phyloP scores from a whole-genome alignment of 2,888 invertebrate species.

The Drosophila incognita region DNA sequence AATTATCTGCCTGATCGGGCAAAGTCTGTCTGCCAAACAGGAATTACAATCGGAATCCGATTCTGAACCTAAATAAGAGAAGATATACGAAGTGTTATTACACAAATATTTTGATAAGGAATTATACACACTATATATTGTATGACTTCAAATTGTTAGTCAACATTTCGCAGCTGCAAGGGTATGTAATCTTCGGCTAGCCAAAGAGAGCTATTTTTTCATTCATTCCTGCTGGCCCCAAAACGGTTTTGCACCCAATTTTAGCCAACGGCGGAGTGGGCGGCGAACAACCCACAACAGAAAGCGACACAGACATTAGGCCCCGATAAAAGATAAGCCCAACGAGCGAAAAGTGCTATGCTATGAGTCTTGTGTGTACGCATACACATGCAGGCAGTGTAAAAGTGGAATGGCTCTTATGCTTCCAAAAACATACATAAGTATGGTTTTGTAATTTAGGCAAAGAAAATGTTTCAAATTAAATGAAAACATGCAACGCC shows the following conservation, averaged over 20 bases:
- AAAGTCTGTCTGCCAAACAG: not conserved
- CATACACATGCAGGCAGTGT: slow-evolving; percentile 2
- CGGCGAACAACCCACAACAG: slow-evolving; percentile 12
- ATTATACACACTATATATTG: not conserved
- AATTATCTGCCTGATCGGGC: not conserved
- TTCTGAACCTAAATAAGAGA: not conserved
- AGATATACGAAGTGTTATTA: not conserved
- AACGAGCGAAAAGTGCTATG: slow-evolving; percentile 26
- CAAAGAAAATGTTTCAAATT: slow-evolving; percentile 80
- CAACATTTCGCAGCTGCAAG: not conserved
- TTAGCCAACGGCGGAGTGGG: slow-evolving; percentile 46
- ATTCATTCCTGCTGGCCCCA: slow-evolving; percentile 27
- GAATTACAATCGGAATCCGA: not conserved
- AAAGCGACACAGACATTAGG: slow-evolving; percentile 45
- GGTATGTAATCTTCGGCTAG: not conserved
- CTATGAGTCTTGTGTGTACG: slow-evolving; percentile 6
- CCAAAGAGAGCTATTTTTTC: not conserved
- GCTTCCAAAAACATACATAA: slow-evolving; percentile 3
- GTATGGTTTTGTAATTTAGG: slow-evolving; percentile 67
- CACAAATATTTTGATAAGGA: not conserved
- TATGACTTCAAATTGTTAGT: not conserved
- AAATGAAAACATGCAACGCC: slow-evolving; percentile 71
- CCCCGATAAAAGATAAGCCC: slow-evolving; percentile 53
- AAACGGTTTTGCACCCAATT: slow-evolving; percentile 67
- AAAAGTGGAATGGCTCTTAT: not conserved